Percentiles rank a stretch among this genome's conserved stretches.
Conservation (phyloP, 2,113 vertebrate species). For the Zeus faber region DNA sequence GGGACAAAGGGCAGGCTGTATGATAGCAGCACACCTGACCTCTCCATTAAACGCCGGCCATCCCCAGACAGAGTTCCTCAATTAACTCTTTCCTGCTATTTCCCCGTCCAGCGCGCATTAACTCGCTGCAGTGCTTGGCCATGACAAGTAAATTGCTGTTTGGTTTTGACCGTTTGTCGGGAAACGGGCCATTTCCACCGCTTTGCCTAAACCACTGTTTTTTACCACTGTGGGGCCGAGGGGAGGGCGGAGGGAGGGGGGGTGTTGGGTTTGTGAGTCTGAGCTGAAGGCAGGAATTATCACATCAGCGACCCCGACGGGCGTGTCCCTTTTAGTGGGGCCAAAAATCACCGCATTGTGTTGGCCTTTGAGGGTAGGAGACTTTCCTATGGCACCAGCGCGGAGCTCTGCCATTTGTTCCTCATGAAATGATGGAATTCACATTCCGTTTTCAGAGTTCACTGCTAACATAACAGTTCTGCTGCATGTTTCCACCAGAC, state of each 20-base stretch:
- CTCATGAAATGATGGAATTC: not conserved
- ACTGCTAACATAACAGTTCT: not conserved
- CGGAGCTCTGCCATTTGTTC: not conserved
- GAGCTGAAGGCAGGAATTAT: slow-evolving; percentile 69
- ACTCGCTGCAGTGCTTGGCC: slow-evolving; percentile 44
- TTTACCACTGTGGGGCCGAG: slow-evolving; percentile 25
- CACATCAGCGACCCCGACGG: slow-evolving; percentile 60
- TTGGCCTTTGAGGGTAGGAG: slow-evolving; percentile 25
- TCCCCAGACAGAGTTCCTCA: slow-evolving; percentile 49
- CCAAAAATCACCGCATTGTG: slow-evolving; percentile 29
- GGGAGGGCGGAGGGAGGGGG: slow-evolving; percentile 28
- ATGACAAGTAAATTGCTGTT: slow-evolving; percentile 77
- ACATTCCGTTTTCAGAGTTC: slow-evolving; percentile 1
- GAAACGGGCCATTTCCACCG: slow-evolving; percentile 70
- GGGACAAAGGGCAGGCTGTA: slow-evolving; percentile 67
- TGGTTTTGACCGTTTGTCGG: slow-evolving; percentile 66
- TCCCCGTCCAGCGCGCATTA: slow-evolving; percentile 57
- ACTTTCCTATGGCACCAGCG: slow-evolving; percentile 23
- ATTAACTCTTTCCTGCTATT: slow-evolving; percentile 77
- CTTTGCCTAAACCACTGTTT: slow-evolving; percentile 64
- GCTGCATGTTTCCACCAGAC: slow-evolving; percentile 11
- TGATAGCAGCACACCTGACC: slow-evolving; percentile 64
- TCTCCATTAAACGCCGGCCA: slow-evolving; percentile 35
- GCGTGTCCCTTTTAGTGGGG: slow-evolving; percentile 43
- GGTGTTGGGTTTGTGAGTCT: slow-evolving; percentile 36